Percentiles rank a stretch among this genome's conserved stretches.
Conservation (phyloP, 2,888 invertebrate genomes). For the Habrosyne pyritoides region DNA sequence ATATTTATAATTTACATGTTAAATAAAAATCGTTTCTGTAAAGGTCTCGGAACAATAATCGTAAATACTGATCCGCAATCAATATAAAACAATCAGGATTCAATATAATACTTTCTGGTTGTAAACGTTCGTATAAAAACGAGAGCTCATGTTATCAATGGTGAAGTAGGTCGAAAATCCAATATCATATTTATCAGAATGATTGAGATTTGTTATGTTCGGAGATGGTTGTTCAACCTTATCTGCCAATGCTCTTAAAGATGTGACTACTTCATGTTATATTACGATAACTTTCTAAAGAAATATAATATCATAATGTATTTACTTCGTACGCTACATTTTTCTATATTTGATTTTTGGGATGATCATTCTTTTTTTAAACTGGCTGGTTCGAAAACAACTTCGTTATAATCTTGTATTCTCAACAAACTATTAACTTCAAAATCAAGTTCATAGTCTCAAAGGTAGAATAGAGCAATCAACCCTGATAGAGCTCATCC, state of each 20-base stretch:
- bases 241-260: slow-evolving; percentile 3
- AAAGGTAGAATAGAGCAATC: slow-evolving; percentile 4
- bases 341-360: no score
- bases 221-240: not conserved
- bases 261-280: not conserved
- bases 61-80: slow-evolving; percentile 4
- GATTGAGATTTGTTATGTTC: not conserved
- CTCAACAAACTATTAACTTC: not conserved
- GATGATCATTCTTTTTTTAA: no score
- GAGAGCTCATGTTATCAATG: slow-evolving; percentile 3
- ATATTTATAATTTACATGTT: not conserved
- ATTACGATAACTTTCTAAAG: not conserved
- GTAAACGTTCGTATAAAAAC: not conserved
- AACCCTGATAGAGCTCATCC: slow-evolving; percentile 8
- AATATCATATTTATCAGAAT: not conserved
- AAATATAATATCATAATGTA: not conserved
- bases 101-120: not conserved
- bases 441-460: slow-evolving; percentile 9
- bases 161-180: not conserved
- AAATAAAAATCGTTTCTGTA: slow-evolving; percentile 3
- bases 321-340: not conserved
- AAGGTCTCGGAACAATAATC: slow-evolving; percentile 1
- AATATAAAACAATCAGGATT: slow-evolving; percentile 5
- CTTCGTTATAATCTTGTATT: not conserved
- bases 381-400: no score